These are phyloP conservation scores for Aegithalos caudatus DNA, from an alignment of 2,113 vertebrate species.

Conservation along the genomic window DNA sequence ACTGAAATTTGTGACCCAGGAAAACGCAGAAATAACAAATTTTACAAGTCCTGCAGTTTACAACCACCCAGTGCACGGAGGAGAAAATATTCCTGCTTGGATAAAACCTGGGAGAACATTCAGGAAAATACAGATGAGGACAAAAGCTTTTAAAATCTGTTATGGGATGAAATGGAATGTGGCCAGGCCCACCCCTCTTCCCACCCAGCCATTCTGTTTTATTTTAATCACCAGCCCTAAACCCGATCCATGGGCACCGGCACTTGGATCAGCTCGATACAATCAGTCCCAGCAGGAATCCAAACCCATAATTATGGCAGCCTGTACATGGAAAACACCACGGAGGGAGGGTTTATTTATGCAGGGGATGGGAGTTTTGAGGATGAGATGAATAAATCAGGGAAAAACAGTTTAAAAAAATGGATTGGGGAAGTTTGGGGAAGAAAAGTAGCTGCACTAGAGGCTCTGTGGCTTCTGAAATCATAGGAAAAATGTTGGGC, in stretches of 20 bases:
- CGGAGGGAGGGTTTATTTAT: background rate
- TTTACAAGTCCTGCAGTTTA: background rate
- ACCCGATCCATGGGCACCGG: accelerated
- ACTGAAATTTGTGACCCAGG: too few relatives aligned
- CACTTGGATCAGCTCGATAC: background rate
- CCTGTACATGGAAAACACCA: background rate
- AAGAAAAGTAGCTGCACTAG: background rate
- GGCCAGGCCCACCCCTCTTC: background rate
- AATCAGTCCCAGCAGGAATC: background rate
- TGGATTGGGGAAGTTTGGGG: background rate
- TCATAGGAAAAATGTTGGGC: too few relatives aligned
- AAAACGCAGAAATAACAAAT: background rate
- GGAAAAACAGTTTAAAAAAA: accelerated
- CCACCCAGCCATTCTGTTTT: background rate
- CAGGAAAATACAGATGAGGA: background rate
- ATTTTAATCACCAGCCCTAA: background rate
- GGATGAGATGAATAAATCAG: background rate
- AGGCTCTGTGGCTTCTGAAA: background rate
- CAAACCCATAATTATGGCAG: background rate
- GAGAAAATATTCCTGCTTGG: background rate
- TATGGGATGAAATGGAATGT: background rate
- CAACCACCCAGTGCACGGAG: background rate
- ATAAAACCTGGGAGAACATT: background rate
- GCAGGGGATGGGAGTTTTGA: background rate
- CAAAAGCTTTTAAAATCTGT: background rate